Conservation (phyloP, 2,797 vertebrate species). For the Esox lucius region DNA sequence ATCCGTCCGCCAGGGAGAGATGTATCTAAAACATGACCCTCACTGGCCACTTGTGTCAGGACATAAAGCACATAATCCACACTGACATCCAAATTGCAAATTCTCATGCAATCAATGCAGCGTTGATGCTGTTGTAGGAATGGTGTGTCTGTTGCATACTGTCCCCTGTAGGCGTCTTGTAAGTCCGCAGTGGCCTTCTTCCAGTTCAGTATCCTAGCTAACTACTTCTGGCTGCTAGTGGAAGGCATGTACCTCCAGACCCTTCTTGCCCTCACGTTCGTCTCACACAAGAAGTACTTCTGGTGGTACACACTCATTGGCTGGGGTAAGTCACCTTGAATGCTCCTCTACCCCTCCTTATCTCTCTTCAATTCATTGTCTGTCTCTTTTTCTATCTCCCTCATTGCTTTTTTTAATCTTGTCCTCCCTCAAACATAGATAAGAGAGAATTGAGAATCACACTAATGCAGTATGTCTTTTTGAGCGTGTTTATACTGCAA, state of each 20-base stretch:
- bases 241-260: constrained; percentile 90
- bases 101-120: no score
- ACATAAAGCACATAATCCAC: no score
- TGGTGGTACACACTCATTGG: constrained; percentile 86
- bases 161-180: constrained; percentile 70
- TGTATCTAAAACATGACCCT: neutral
- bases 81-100: no score
- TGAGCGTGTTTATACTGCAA: no score
- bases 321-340: constrained; percentile 75
- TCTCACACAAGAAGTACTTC: constrained; percentile 85
- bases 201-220: constrained; percentile 85
- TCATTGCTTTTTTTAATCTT: neutral
- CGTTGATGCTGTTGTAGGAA: neutral
- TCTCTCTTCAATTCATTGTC: neutral
- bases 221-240: constrained; percentile 89
- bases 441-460: no score
- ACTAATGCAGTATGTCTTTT: no score
- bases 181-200: constrained; percentile 83
- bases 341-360: neutral
- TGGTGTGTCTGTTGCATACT: neutral
- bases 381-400: neutral
- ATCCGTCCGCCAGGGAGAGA: neutral
- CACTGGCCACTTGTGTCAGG: neutral
- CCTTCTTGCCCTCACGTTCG: constrained; percentile 83
- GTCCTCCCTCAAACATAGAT: neutral